Evolutionary conservation across 2,888 invertebrate species (phyloP).

Genomic region (Aethes cnicana): DNA sequence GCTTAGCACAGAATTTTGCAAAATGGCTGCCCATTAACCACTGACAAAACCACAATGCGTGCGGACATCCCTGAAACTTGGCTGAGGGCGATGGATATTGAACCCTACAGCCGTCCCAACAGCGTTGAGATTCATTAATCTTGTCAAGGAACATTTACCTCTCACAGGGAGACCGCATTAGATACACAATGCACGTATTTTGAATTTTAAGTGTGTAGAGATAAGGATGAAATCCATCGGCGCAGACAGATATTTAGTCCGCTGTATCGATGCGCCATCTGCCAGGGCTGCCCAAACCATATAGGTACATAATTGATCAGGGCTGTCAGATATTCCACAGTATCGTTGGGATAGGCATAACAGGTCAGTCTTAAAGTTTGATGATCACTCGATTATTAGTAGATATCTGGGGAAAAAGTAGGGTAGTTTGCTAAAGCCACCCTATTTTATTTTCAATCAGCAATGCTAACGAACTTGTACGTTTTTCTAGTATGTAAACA

Average conservation of each 20-base stretch:
- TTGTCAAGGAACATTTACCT: background rate
- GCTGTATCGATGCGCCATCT: slow-evolving; percentile 6
- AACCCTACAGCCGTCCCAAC: background rate
- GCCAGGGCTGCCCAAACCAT: slow-evolving; percentile 20
- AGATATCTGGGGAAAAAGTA: too few relatives aligned
- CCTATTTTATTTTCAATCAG: too few relatives aligned
- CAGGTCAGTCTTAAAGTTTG: background rate
- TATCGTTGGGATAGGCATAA: background rate
- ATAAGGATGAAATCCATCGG: slow-evolving; percentile 6
- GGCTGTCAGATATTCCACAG: slow-evolving; percentile 5
- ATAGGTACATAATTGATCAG: slow-evolving; percentile 24
- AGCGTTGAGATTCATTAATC: background rate
- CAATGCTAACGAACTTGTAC: too few relatives aligned
- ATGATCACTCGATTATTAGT: too few relatives aligned
- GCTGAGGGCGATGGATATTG: background rate
- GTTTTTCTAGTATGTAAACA: too few relatives aligned
- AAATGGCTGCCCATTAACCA: background rate
- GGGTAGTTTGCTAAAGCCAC: too few relatives aligned
- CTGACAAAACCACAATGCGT: background rate
- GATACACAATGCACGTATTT: background rate
- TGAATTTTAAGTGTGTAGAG: background rate
- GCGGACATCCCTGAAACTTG: slow-evolving; percentile 2
- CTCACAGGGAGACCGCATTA: background rate
- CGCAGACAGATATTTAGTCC: background rate
- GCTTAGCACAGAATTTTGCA: background rate